phyloP scores from a whole-genome alignment of 2,797 vertebrate genomes.

The Pelochelys cantorii region DNA sequence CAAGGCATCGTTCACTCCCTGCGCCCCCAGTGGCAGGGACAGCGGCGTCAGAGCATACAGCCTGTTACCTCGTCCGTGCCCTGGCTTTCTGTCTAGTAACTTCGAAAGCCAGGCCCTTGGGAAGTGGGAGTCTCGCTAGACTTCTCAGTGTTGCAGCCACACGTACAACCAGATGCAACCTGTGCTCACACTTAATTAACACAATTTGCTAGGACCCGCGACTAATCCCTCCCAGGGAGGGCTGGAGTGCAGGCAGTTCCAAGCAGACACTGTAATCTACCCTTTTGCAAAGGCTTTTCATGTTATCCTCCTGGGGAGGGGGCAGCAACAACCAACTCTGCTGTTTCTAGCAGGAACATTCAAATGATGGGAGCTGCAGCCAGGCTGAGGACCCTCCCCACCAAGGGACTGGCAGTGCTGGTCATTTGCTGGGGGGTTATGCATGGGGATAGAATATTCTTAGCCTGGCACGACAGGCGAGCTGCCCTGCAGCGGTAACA shows the following conservation, averaged over 20 bases:
- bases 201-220: not conserved
- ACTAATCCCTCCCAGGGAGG: not conserved
- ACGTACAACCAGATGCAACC: not conserved
- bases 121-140: not conserved
- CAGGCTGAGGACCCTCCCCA: accelerated
- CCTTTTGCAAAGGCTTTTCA: not conserved
- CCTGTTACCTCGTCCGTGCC: not conserved
- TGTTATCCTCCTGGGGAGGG: not conserved
- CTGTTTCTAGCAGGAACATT: not conserved
- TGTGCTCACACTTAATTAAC: not conserved
- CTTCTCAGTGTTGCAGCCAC: not conserved
- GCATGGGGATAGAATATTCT: accelerated
- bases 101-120: not conserved
- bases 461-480: not conserved
- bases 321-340: not conserved
- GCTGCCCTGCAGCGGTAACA: not conserved
- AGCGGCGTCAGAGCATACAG: accelerated
- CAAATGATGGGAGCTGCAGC: accelerated
- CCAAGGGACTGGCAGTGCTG: accelerated
- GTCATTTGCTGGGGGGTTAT: not conserved
- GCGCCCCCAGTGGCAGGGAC: not conserved
- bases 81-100: not conserved
- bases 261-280: not conserved
- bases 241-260: not conserved
- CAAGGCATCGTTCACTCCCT: not conserved